Evolutionary conservation across 2,888 invertebrate genomes (phyloP).

Genomic region (Plebejus argus): DNA sequence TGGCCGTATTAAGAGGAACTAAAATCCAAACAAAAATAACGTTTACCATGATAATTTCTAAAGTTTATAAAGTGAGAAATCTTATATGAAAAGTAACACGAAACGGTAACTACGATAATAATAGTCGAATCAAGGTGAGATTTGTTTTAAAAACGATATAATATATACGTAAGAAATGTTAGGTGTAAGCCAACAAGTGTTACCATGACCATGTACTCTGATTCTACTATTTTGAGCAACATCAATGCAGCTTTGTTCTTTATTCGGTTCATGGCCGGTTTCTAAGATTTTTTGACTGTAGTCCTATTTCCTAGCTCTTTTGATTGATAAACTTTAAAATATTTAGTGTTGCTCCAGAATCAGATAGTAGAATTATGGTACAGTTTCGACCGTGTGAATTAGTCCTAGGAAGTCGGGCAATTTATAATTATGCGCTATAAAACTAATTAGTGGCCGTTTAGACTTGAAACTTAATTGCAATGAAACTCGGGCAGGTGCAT

Average conservation of each 20-base stretch:
- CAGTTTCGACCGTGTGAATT: not conserved
- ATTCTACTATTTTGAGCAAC: not conserved
- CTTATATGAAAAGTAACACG: not conserved
- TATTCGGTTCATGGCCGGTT: not conserved
- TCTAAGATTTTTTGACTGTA: not conserved
- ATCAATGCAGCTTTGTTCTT: not conserved
- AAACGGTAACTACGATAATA: not conserved
- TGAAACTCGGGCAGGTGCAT: not conserved
- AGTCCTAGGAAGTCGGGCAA: not conserved
- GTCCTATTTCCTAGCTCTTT: too few relatives aligned
- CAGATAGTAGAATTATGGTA: not conserved
- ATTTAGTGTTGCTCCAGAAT: not conserved
- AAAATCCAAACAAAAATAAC: not conserved
- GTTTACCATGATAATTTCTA: not conserved
- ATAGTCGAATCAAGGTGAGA: constrained; percentile 13
- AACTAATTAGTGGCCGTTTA: not conserved
- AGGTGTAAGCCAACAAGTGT: constrained; percentile 1
- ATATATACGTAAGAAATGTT: constrained; percentile 20
- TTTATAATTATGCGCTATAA: not conserved
- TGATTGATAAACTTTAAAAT: too few relatives aligned
- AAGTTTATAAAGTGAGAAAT: not conserved
- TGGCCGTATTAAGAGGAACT: too few relatives aligned
- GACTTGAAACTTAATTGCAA: not conserved
- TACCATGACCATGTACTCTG: not conserved
- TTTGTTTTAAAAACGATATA: constrained; percentile 22